Evolutionary conservation across 2,888 invertebrate genomes (phyloP).

Genomic region (Drosophila paramelanica): DNA sequence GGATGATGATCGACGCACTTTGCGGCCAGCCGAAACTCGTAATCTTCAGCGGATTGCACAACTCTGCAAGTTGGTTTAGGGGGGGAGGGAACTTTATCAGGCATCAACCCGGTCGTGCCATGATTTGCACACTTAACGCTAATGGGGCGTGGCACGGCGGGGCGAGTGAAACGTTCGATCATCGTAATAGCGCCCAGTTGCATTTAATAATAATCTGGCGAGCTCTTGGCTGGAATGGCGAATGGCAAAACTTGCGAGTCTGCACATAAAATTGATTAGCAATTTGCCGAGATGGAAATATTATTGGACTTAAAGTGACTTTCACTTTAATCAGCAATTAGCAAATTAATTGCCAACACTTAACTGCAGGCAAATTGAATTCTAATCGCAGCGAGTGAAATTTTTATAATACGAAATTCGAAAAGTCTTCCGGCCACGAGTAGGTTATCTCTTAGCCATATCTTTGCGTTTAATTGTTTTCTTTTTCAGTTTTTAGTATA

Average conservation of each 20-base stretch:
- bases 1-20: slow-evolving; percentile 55
- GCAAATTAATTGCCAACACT: slow-evolving; percentile 22
- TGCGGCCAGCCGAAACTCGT: slow-evolving; percentile 21
- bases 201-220: slow-evolving; percentile 50
- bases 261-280: slow-evolving; percentile 64
- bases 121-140: slow-evolving; percentile 29
- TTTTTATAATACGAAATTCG: too few relatives aligned
- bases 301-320: slow-evolving; percentile 22
- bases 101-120: slow-evolving; percentile 20
- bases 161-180: slow-evolving; percentile 27
- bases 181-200: slow-evolving; percentile 3
- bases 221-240: slow-evolving; percentile 22
- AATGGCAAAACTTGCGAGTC: slow-evolving; percentile 21
- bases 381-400: slow-evolving; percentile 22
- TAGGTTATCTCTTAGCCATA: slow-evolving; percentile 7
- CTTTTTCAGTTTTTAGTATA: background rate
- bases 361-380: slow-evolving; percentile 27
- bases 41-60: slow-evolving; percentile 52
- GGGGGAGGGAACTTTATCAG: slow-evolving; percentile 38
- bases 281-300: slow-evolving; percentile 40
- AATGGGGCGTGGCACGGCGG: slow-evolving; percentile 18
- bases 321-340: slow-evolving; percentile 63
- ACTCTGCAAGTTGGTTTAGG: slow-evolving; percentile 18
- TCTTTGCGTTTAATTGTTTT: background rate
- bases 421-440: slow-evolving; percentile 11